Conservation (phyloP, 2,797 vertebrate genomes). For the Chiloscyllium punctatum region DNA sequence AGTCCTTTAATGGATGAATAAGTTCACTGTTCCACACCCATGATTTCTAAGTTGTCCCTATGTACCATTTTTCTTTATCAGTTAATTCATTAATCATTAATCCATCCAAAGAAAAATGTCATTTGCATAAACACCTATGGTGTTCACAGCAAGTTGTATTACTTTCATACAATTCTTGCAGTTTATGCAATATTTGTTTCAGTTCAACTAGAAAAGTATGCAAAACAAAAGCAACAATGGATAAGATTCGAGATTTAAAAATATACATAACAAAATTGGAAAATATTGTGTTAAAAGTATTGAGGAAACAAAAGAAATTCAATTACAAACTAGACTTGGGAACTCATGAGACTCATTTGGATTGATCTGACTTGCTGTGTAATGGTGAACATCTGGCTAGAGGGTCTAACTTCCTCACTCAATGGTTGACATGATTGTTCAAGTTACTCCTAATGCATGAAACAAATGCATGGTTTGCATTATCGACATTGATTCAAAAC, state of each 20-base stretch:
- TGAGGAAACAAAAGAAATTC: not conserved
- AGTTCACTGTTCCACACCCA: not conserved
- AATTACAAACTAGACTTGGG: not conserved
- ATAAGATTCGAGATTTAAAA: not conserved
- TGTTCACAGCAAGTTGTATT: not conserved
- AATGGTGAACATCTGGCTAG: not conserved
- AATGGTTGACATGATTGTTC: not conserved
- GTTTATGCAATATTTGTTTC: not conserved
- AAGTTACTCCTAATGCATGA: not conserved
- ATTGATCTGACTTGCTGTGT: not conserved
- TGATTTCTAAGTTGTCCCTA: not conserved
- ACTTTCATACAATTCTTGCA: not conserved
- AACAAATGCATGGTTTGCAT: not conserved
- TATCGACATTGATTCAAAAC: not conserved
- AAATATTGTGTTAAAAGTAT: not conserved
- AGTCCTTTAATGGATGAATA: conserved; percentile 7
- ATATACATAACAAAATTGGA: not conserved
- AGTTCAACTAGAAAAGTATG: not conserved
- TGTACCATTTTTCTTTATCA: not conserved
- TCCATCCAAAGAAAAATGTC: not conserved
- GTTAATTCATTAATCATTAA: conserved; percentile 31
- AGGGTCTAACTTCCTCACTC: not conserved
- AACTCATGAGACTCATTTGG: not conserved
- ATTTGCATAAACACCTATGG: not conserved
- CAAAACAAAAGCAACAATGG: not conserved